These are phyloP conservation scores for Ptiloglossa arizonensis DNA, from an alignment of 1,140 invertebrate species.

Conservation along the genomic window DNA sequence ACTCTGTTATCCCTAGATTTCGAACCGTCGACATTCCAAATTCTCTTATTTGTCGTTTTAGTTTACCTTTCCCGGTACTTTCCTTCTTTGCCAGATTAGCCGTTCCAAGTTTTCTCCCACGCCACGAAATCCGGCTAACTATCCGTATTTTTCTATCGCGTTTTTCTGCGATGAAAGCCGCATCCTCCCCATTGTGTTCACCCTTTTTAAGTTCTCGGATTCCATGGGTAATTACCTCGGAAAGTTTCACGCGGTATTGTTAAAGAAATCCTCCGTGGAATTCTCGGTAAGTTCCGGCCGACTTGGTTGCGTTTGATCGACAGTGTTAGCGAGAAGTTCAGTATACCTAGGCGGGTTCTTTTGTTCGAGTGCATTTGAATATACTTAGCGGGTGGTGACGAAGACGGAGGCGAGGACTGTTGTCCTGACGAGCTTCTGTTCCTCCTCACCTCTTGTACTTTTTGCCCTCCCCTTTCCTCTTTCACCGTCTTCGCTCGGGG, in stretches of 20 bases:
- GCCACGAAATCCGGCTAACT: neutral
- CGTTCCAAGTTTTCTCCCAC: neutral
- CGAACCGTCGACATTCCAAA: too few relatives aligned
- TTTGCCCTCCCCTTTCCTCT: neutral
- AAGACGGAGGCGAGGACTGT: neutral
- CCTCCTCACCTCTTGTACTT: neutral
- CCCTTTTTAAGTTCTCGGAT: neutral
- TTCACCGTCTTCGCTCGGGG: neutral
- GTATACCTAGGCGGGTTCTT: neutral
- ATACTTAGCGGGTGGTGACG: neutral
- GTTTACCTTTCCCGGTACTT: too few relatives aligned
- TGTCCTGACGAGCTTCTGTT: neutral
- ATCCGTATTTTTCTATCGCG: conserved; percentile 16
- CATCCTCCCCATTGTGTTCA: neutral
- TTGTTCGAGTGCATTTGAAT: conserved; percentile 6
- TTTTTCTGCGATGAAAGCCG: conserved; percentile 21
- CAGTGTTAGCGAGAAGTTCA: neutral
- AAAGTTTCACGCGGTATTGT: conserved; percentile 3
- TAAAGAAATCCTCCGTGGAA: neutral
- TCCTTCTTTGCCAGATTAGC: neutral
- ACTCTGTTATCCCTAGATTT: too few relatives aligned
- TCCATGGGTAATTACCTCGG: conserved; percentile 11
- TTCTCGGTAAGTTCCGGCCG: neutral
- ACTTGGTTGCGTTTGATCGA: neutral
- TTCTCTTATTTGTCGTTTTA: too few relatives aligned